Evolutionary conservation across 2,888 invertebrate genomes (phyloP).

Genomic region (Thecophora atra): DNA sequence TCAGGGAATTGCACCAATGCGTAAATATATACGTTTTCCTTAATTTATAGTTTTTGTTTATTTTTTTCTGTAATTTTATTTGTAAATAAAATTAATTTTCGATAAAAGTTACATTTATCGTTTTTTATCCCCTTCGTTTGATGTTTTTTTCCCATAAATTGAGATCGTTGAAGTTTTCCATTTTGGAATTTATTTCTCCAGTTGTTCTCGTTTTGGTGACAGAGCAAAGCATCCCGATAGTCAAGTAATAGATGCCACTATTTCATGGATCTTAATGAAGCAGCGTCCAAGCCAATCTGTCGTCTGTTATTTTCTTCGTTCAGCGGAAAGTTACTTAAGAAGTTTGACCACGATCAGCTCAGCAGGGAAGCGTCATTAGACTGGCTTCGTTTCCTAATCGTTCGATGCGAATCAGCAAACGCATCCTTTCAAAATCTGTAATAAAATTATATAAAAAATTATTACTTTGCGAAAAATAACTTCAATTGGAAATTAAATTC

Average conservation of each 20-base stretch:
- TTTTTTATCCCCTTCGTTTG: neutral
- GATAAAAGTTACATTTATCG: neutral
- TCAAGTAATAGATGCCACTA: neutral
- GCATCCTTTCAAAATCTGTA: neutral
- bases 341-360: no score
- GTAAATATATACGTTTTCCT: no score
- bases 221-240: neutral
- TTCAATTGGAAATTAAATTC: no score
- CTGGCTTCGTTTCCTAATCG: neutral
- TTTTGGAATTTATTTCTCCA: neutral
- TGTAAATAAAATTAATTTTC: neutral
- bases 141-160: neutral
- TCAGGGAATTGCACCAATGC: no score
- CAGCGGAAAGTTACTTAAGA: no score
- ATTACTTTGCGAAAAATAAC: neutral
- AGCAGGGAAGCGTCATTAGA: neutral
- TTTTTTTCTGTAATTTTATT: constrained; percentile 11
- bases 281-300: neutral
- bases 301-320: neutral
- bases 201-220: constrained; percentile 4
- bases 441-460: neutral
- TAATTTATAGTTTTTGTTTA: neutral
- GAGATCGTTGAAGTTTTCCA: constrained; percentile 23
- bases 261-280: constrained; percentile 1
- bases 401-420: neutral